phyloP scores from a whole-genome alignment of 2,113 vertebrate genomes.

The Centropristis striata region DNA sequence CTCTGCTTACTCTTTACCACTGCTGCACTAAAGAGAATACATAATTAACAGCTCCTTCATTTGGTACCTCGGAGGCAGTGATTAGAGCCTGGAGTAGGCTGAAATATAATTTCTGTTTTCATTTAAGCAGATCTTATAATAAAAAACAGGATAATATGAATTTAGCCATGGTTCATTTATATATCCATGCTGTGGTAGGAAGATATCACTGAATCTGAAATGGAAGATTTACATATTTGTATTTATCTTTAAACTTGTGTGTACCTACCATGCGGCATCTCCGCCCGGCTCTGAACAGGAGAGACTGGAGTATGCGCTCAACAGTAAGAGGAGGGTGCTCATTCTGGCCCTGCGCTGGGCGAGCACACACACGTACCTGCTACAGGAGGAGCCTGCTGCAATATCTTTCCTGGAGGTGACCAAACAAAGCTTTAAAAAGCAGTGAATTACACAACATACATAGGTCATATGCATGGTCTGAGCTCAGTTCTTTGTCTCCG shows the following conservation, averaged over 20 bases:
- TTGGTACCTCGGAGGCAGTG: not conserved
- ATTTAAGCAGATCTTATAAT: not conserved
- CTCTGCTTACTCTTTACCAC: not conserved
- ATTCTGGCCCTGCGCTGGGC: slow-evolving; percentile 95
- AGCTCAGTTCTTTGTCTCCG: not conserved
- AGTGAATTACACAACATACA: not conserved
- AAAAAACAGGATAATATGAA: not conserved
- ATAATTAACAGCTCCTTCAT: not conserved
- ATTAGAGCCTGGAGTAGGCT: not conserved
- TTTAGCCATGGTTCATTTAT: not conserved
- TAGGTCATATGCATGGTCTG: not conserved
- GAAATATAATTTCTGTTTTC: not conserved
- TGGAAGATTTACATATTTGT: not conserved
- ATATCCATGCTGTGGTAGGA: not conserved
- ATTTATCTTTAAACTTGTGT: slow-evolving; percentile 73
- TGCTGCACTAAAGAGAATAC: not conserved
- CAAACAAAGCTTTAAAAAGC: slow-evolving; percentile 1
- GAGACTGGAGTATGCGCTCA: slow-evolving; percentile 92
- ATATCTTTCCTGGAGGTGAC: slow-evolving; percentile 94
- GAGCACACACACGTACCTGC: slow-evolving; percentile 88
- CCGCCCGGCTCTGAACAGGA: slow-evolving; percentile 97
- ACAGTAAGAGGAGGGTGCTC: slow-evolving; percentile 92
- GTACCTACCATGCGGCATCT: slow-evolving; percentile 93
- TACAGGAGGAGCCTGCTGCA: slow-evolving; percentile 93
- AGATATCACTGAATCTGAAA: not conserved